Evolutionary conservation across 2,113 vertebrate species (phyloP).

Genomic region (Turdus rufiventris): DNA sequence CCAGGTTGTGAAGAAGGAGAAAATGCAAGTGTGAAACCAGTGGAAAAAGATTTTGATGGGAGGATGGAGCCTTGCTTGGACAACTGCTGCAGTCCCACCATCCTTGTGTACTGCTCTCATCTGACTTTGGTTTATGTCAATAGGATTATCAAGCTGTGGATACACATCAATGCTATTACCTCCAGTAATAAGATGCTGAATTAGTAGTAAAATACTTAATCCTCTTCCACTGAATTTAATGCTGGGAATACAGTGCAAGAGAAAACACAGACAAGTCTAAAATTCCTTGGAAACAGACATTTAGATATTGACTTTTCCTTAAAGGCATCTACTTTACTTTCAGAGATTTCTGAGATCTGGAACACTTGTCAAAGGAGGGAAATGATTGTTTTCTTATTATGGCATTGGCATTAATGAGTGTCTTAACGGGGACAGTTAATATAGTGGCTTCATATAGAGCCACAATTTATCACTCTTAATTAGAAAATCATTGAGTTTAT

Average conservation of each 20-base stretch:
- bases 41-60: background rate
- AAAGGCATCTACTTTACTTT: background rate
- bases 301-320: background rate
- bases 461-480: background rate
- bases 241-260: background rate
- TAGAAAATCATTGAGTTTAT: background rate
- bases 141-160: background rate
- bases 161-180: background rate
- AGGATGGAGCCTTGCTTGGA: background rate
- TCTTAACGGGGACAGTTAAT: background rate
- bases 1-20: background rate
- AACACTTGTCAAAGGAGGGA: background rate
- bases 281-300: background rate
- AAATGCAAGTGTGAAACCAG: background rate
- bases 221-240: background rate
- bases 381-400: background rate
- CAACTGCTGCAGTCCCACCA: background rate
- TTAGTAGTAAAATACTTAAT: slow-evolving; percentile 18
- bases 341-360: background rate
- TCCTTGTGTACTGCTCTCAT: background rate
- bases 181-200: background rate
- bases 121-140: background rate
- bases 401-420: background rate
- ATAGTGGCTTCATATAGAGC: background rate
- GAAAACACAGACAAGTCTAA: background rate